Evolutionary conservation across 1,140 invertebrate species (phyloP), one percentile per base, ranked within the genome.

Genomic region (Gryon sp.): DNA sequence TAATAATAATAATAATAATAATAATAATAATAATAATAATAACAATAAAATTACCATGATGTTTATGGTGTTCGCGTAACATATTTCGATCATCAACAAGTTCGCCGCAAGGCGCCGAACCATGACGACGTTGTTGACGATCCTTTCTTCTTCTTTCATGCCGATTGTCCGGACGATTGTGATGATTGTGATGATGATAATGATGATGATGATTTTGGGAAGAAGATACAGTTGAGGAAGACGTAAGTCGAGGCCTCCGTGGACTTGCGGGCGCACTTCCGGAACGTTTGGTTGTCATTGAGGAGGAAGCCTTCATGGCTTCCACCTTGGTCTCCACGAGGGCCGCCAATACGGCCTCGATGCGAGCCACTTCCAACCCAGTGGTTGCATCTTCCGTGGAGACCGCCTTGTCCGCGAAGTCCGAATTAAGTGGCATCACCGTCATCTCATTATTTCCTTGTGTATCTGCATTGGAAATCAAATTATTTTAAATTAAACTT

Each of bases 391-490:
- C 92, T 87, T 93, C 92, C 77, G 92, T 93, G 78, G 92, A 92
- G 60, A 93, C 92, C 75, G 92, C 91, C 86, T 93, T 93, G 89
- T 93, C 92, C 85, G 91, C 91, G 83, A 91, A 90, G 88, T 91
- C 85, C 74, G 80, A 81, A 63, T 81, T 84, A 65, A 86, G 79
- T 81, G 85, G 87, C 85, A 87, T 87, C 65, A 87, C 86, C 81
- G 86, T 87, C 87, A 88, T 87, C 65, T 80, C 80, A 72, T 68
- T 55, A 34, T 62, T 36, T 30, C 24, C n/a, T n/a, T n/a, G 26
- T 18, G 36, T 57, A 19, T 69, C 73, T 76, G 32, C 1, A 30
- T n/a, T n/a, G n/a, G n/a, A 34, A 11, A 32, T 34, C 14, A 2
- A 5, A 34, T 5, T 11, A 12, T 11, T 12, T 2, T 2, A 12